These are phyloP conservation scores for Danaus melanippus DNA, from an alignment of 1,140 invertebrate genomes.

Conservation along the genomic window DNA sequence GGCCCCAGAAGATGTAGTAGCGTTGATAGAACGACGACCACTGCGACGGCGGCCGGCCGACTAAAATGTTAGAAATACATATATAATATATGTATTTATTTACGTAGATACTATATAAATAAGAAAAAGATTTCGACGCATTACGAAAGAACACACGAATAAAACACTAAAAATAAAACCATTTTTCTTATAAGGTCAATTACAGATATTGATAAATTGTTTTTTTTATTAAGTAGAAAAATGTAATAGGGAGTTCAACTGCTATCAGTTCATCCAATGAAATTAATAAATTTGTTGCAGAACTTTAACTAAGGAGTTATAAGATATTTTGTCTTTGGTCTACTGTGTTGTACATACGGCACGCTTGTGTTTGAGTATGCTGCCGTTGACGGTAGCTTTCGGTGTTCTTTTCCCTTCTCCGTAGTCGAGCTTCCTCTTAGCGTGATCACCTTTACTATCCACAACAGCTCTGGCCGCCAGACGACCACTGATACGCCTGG, in stretches of 20 bases:
- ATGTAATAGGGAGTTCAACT: no score
- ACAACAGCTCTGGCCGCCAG: conserved; percentile 40
- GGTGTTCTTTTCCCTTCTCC: conserved; percentile 42
- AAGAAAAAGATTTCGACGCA: not conserved
- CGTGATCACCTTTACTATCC: conserved; percentile 33
- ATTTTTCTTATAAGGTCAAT: no score
- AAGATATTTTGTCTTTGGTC: no score
- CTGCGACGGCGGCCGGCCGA: conserved; percentile 47
- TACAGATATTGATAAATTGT: no score
- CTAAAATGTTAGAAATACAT: conserved; percentile 21
- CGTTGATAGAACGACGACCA: conserved; percentile 34
- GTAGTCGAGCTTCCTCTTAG: conserved; percentile 53
- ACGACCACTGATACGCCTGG: conserved; percentile 58
- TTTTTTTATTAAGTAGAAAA: no score
- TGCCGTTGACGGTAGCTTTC: conserved; percentile 48
- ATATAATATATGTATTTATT: conserved; percentile 3
- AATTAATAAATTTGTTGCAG: no score
- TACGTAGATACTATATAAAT: not conserved
- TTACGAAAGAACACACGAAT: not conserved
- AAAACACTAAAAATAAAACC: not conserved
- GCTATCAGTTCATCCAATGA: no score
- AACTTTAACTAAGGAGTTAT: no score
- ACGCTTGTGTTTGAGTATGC: conserved; percentile 62
- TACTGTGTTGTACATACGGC: conserved; percentile 33
- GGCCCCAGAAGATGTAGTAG: conserved; percentile 22